A percentile compares a stretch with the other conserved stretches of the same genome.
phyloP scores from a whole-genome alignment of 2,797 vertebrate genomes.

The Mareca strepera region DNA sequence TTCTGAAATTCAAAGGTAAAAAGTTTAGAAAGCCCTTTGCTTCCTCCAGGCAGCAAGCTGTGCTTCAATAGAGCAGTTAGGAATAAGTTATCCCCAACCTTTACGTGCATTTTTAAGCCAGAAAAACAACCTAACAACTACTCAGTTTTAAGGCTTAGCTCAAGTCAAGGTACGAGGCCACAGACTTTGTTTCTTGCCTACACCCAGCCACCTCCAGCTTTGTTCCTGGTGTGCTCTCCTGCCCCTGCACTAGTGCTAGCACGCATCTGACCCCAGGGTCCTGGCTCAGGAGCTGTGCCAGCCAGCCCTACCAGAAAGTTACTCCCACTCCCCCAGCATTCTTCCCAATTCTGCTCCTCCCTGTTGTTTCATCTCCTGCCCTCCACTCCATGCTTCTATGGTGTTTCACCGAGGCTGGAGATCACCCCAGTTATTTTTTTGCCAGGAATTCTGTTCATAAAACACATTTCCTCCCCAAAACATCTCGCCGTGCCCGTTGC shows the following conservation, averaged over 20 bases:
- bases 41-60: not conserved
- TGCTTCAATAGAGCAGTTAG: not conserved
- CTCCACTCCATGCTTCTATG: not conserved
- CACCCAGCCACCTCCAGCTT: not conserved
- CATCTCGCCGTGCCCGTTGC: not conserved
- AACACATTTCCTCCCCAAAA: not conserved
- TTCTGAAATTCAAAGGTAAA: not conserved
- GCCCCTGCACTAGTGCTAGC: not conserved
- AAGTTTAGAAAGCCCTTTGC: not conserved
- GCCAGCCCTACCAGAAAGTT: not conserved
- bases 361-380: not conserved
- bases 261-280: not conserved
- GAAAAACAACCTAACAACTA: not conserved
- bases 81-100: not conserved
- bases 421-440: not conserved
- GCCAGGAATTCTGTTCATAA: not conserved
- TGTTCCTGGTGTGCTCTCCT: not conserved
- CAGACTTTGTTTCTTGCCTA: not conserved
- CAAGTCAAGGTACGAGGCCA: not conserved
- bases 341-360: not conserved
- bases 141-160: not conserved
- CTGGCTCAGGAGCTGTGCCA: not conserved
- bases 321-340: not conserved
- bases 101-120: not conserved
- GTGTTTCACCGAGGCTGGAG: not conserved